Base-by-base conservation (phyloP, 1,140 invertebrate genomes). In the Portunus trituberculatus region DNA sequence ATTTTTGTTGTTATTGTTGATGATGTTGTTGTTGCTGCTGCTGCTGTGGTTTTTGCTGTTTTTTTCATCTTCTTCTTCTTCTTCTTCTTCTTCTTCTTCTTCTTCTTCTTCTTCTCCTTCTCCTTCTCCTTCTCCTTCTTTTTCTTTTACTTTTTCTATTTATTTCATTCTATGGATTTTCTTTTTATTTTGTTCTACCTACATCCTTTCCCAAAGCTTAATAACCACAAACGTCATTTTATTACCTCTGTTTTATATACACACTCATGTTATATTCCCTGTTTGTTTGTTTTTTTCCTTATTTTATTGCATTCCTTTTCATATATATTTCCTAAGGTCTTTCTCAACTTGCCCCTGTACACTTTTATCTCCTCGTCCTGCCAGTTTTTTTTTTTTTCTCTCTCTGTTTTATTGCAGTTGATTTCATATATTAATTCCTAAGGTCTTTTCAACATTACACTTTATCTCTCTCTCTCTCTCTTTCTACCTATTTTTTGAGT, bases 81-180 rank as follows among this genome's bases (percentile, higher is more conserved):
- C 88, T 90, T 90, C 88, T 90, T 90, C 88, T 90, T 90, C 88
- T 90, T 90, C 88, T 90, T 90, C 88, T 90, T 90, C 88, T 90
- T 90, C 88, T 90, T 90, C 88, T 46, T 90, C 46, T 90, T 90
- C 88, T 90, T 90, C 88, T 90, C 45, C 88, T 52, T 90, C 88
- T 90, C 45, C 46, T 90, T 86, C 83, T 90, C 45, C 88, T 90
- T 90, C 88, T 39, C 45, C 88, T 39, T 39, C 88, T n/a, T 31
- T 3, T 88, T n/a, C 29, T n/a, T 88, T 12, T 88, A 4, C 29
- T n/a, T 88, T 12, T n/a, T 39, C 39, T n/a, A n/a, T n/a, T n/a
- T n/a, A n/a, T n/a, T n/a, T n/a, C n/a, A n/a, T n/a, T n/a, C n/a
- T n/a, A n/a, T n/a, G n/a, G n/a, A n/a, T n/a, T n/a, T 39, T 86